Percentiles rank a stretch among this genome's conserved stretches.
These are phyloP conservation scores for Tychaedon coryphoeus DNA, from an alignment of 2,113 vertebrate species.

Conservation along the genomic window DNA sequence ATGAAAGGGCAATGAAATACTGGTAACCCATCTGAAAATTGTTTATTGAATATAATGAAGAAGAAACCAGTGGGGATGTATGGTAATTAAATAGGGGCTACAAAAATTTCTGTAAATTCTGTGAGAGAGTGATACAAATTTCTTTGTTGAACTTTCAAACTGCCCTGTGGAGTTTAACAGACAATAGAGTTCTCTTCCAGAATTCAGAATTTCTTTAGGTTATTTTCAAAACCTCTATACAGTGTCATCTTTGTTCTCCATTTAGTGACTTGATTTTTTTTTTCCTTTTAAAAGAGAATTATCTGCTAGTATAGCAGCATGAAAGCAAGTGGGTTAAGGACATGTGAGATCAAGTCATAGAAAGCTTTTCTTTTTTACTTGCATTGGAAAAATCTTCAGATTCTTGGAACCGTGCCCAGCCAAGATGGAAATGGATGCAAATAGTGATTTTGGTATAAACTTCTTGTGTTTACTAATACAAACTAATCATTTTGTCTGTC, in stretches of 20 bases:
- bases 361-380: background rate
- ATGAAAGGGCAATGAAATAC: background rate
- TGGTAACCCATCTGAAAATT: constrained; percentile 4
- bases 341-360: background rate
- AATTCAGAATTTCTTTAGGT: background rate
- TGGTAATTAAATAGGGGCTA: background rate
- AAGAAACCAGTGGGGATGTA: background rate
- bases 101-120: background rate
- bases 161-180: background rate
- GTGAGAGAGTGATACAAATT: background rate
- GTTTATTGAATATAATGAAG: background rate
- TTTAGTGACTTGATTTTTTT: background rate
- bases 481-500: background rate
- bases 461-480: background rate
- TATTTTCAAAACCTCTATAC: background rate
- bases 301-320: background rate
- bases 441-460: background rate
- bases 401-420: background rate
- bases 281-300: background rate
- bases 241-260: background rate
- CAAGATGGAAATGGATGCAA: background rate
- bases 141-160: background rate
- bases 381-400: background rate
- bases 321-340: background rate
- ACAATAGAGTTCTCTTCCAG: background rate